A percentile compares a stretch with the other conserved stretches of the same genome.
phyloP scores from a whole-genome alignment of 2,113 vertebrate species.

The Benthochromis sp. region DNA sequence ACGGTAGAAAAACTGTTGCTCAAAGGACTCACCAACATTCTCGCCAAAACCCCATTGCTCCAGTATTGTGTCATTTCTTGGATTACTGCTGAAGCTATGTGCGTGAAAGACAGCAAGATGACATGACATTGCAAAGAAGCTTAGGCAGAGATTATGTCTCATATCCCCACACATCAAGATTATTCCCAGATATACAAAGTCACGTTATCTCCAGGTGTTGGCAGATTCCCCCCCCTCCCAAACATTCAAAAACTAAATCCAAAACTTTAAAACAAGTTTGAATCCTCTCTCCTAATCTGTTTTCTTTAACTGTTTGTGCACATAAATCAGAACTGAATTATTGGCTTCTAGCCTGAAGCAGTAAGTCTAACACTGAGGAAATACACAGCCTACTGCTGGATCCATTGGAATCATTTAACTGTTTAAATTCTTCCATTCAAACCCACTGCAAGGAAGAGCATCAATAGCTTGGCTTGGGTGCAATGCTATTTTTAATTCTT shows the following conservation, averaged over 20 bases:
- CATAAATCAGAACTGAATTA: not conserved
- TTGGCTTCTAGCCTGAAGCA: not conserved
- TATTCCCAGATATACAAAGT: slow-evolving; percentile 4
- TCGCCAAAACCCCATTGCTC: not conserved
- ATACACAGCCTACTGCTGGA: not conserved
- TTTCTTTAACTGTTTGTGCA: not conserved
- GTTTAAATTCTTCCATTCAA: not conserved
- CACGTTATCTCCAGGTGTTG: not conserved
- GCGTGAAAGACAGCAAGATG: slow-evolving; percentile 13
- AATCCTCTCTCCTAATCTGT: not conserved
- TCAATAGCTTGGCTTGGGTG: not conserved
- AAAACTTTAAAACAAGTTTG: not conserved
- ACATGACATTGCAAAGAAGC: slow-evolving; percentile 19
- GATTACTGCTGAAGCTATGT: not conserved
- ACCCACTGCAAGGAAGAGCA: not conserved
- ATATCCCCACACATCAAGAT: slow-evolving; percentile 23
- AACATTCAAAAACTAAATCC: not conserved
- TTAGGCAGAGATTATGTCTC: slow-evolving; percentile 26
- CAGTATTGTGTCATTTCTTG: not conserved
- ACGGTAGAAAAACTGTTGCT: not conserved
- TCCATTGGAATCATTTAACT: not conserved
- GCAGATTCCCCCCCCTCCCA: not conserved
- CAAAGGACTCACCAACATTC: not conserved
- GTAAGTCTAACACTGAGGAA: not conserved
- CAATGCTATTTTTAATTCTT: not conserved